Evolutionary conservation across 2,113 vertebrate genomes (phyloP).

Genomic region (Centrocercus urophasianus): DNA sequence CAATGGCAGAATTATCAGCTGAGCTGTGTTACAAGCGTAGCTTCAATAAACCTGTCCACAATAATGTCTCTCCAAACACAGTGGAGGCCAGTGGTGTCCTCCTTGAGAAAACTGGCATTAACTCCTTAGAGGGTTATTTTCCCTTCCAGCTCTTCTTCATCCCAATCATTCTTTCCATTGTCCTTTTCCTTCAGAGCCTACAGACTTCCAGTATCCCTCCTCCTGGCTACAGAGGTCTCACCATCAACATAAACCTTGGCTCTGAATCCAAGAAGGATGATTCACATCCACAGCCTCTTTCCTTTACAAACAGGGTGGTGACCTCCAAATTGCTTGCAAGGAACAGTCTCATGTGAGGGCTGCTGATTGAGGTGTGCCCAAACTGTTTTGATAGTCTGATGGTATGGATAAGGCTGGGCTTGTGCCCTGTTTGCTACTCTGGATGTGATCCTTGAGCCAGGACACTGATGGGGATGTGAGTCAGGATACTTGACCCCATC

Average conservation of each 20-base stretch:
- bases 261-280: neutral
- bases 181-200: neutral
- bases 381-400: neutral
- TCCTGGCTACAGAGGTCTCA: neutral
- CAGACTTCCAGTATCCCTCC: neutral
- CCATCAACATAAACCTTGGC: neutral
- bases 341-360: neutral
- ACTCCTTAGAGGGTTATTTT: neutral
- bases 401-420: neutral
- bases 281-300: neutral
- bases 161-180: neutral
- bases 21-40: neutral
- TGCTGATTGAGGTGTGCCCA: neutral
- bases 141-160: neutral
- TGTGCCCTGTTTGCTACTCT: neutral
- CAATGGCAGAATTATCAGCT: neutral
- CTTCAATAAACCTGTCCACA: neutral
- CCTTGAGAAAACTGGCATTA: neutral
- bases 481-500: neutral
- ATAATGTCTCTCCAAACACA: neutral
- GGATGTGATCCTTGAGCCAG: neutral
- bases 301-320: neutral
- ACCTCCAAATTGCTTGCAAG: neutral
- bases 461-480: neutral
- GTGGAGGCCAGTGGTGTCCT: accelerated